phyloP scores from a whole-genome alignment of 2,113 vertebrate genomes.

The Scopus umbretta region DNA sequence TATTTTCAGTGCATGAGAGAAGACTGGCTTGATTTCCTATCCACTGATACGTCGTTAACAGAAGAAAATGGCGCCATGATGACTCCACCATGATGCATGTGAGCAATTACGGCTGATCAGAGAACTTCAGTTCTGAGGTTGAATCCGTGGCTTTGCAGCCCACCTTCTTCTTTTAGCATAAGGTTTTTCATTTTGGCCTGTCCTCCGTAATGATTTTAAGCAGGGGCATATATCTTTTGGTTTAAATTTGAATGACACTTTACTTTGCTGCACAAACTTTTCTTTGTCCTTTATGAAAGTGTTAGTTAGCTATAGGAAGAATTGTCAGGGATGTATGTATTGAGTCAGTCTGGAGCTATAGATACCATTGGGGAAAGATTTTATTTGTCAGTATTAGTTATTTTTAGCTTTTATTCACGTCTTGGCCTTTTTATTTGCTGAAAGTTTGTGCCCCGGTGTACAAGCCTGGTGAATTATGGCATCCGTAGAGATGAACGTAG shows the following conservation, averaged over 20 bases:
- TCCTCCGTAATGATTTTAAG: neutral
- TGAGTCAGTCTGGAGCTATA: neutral
- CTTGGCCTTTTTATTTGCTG: neutral
- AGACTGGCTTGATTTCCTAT: neutral
- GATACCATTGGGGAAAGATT: neutral
- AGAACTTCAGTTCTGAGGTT: neutral
- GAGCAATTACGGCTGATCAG: neutral
- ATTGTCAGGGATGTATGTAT: neutral
- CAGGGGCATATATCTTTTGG: neutral
- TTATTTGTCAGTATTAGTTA: neutral
- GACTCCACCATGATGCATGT: neutral
- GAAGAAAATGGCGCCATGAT: neutral
- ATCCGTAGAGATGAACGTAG: rapidly evolving
- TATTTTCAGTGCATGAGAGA: neutral
- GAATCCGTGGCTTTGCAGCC: neutral
- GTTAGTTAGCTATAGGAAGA: neutral
- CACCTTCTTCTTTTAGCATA: neutral
- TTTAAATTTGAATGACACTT: neutral
- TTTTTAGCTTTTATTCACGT: neutral
- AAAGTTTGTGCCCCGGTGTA: neutral
- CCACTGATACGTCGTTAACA: neutral
- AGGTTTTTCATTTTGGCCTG: neutral
- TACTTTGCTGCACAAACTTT: neutral
- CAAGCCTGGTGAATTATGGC: neutral
- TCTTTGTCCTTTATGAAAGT: neutral